phyloP scores from a whole-genome alignment of 1,140 invertebrate species.

The Saccostrea cuccullata region DNA sequence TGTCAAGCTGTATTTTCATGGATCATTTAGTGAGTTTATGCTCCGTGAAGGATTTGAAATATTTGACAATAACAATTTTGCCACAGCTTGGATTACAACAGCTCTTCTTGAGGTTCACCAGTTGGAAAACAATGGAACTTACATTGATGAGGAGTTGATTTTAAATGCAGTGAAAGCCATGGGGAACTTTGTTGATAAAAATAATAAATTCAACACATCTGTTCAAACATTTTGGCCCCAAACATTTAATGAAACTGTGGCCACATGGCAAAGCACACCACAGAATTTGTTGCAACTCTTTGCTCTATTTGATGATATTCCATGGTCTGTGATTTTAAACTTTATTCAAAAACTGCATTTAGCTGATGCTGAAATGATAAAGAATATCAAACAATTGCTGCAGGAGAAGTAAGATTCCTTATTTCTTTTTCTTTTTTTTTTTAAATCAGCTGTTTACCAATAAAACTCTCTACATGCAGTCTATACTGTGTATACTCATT shows the following conservation, averaged over 20 bases:
- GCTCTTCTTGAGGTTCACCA: conserved; percentile 63
- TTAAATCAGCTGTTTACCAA: too few relatives aligned
- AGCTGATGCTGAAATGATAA: conserved; percentile 10
- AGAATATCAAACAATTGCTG: not conserved
- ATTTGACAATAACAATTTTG: conserved; percentile 74
- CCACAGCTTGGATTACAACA: conserved; percentile 67
- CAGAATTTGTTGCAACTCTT: conserved; percentile 67
- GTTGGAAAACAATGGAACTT: conserved; percentile 54
- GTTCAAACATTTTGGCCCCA: conserved; percentile 74
- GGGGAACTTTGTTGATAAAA: conserved; percentile 63
- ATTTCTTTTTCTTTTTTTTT: not conserved
- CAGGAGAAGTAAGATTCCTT: not conserved
- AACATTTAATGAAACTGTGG: conserved; percentile 62
- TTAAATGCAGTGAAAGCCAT: conserved; percentile 60
- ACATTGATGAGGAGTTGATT: conserved; percentile 54
- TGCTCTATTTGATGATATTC: conserved; percentile 59
- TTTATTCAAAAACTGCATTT: not conserved
- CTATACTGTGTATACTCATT: too few relatives aligned
- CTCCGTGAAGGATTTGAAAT: conserved; percentile 59
- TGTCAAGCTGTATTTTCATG: conserved; percentile 68
- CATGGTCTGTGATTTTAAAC: conserved; percentile 37
- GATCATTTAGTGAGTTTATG: conserved; percentile 50
- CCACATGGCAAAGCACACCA: conserved; percentile 66
- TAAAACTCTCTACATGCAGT: too few relatives aligned
- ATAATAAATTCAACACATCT: conserved; percentile 61